These are phyloP conservation scores for Taeniopygia guttata DNA, from an alignment of 2,797 vertebrate species.

Conservation along the genomic window DNA sequence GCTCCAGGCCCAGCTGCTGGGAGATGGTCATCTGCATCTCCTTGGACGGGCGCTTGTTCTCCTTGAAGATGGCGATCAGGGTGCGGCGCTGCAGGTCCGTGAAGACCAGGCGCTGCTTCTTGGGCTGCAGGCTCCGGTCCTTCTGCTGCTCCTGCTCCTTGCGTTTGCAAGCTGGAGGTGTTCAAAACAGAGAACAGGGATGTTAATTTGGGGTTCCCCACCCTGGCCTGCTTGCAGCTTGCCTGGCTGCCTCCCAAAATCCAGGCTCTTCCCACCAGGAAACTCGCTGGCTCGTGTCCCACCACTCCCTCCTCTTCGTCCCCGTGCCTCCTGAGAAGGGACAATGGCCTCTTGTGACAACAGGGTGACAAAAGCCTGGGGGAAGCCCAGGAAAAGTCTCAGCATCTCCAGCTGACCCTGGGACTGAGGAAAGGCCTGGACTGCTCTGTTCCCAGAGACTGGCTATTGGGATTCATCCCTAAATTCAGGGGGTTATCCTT, in stretches of 20 bases:
- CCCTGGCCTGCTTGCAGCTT: not conserved
- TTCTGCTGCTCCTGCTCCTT: conserved; percentile 99
- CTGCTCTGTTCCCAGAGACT: not conserved
- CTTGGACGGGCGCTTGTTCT: conserved; percentile 97
- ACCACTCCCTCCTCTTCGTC: not conserved
- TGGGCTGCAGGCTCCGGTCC: conserved; percentile 91
- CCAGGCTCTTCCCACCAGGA: not conserved
- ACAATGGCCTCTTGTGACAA: not conserved
- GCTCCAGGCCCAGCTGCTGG: conserved; percentile 96
- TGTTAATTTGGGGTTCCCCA: not conserved
- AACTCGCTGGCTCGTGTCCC: not conserved
- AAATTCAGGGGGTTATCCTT: too few relatives aligned
- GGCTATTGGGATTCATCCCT: not conserved
- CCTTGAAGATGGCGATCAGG: conserved; percentile 98
- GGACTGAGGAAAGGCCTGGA: not conserved
- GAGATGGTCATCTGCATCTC: conserved; percentile 99
- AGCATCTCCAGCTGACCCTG: not conserved
- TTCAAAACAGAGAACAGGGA: conserved; percentile 29
- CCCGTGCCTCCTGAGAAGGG: not conserved
- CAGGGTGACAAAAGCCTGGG: not conserved
- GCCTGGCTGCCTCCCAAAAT: not conserved
- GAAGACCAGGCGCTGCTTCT: conserved; percentile 97
- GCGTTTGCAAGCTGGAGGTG: conserved; percentile 89
- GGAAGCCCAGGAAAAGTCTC: not conserved
- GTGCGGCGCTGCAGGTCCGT: conserved; percentile 98